phyloP scores from a whole-genome alignment of 2,888 invertebrate species.

The Sturmia bella region DNA sequence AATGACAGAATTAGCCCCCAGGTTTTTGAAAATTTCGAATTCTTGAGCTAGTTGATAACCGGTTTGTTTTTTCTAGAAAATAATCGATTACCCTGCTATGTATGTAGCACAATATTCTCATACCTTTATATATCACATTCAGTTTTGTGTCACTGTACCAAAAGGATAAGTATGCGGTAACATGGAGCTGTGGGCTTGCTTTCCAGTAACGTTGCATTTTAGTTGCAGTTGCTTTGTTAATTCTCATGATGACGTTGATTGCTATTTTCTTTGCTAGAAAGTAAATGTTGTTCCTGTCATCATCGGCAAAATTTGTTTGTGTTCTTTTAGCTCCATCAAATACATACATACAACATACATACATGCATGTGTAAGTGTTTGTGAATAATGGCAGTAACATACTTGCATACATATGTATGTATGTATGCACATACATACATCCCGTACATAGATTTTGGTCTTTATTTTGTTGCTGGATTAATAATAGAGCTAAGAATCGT shows the following conservation, averaged over 20 bases:
- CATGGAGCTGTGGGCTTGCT: neutral
- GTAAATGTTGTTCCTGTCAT: slow-evolving; percentile 55
- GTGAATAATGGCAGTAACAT: neutral
- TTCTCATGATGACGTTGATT: slow-evolving; percentile 30
- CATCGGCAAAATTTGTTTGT: slow-evolving; percentile 46
- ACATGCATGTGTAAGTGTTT: neutral
- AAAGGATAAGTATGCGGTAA: too few species aligned
- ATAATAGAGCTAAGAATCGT: slow-evolving; percentile 48
- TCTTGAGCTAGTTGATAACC: too few species aligned
- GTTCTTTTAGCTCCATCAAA: slow-evolving; percentile 18
- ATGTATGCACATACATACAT: neutral
- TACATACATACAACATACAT: neutral
- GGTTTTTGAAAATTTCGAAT: too few species aligned
- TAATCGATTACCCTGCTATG: too few species aligned
- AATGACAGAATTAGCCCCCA: too few species aligned
- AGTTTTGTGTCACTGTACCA: too few species aligned
- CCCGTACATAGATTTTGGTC: slow-evolving; percentile 10
- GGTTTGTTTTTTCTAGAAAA: too few species aligned
- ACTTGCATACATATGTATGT: neutral
- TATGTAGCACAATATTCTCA: too few species aligned
- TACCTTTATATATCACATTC: too few species aligned
- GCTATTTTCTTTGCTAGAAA: slow-evolving; percentile 38
- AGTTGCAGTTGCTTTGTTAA: slow-evolving; percentile 25
- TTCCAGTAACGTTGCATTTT: slow-evolving; percentile 47
- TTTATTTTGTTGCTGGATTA: slow-evolving; percentile 42